Base-by-base conservation (phyloP, 2,888 invertebrate species). In the Busseola fusca region DNA sequence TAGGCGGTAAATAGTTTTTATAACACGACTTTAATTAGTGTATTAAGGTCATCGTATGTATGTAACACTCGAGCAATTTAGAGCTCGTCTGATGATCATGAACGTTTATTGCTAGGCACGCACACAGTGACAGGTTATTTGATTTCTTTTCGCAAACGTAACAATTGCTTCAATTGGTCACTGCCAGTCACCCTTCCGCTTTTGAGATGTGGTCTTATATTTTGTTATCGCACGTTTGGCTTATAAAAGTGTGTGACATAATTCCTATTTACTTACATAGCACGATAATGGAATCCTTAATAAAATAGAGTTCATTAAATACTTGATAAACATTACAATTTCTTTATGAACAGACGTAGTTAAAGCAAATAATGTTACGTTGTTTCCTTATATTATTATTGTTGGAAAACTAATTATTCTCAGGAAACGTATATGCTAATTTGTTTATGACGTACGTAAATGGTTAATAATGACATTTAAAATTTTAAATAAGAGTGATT, bases 101-200 rank as follows among this genome's bases (percentile, higher is more conserved):
- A 87, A 87, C 88, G 86, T 74, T 67, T 76, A 74, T 71, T 68
- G 69, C 69, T 78, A 74, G 63, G 58, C 74, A 80, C 81, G 73
- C 84, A 83, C 75, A 80, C 80, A 80, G 81, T 85, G 86, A 64
- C 59, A 68, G 27, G 57, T 72, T 79, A 60, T 79, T 84, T 82
- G 84, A 84, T 90, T 80, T 90, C 86, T 89, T 90, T 90, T 91
- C 83, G 90, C 87, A 82, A 84, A 82, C 76, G 79, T 71, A 82
- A 79, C 91, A 92, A 92, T 92, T 92, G 90, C 79, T 87, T 87
- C 91, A 93, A 92, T 92, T 92, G 93, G 78, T 79, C 70, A 50
- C 59, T 64, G 69, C 59, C 87, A 87, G 87, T 67, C 89, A 89
- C 89, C 89, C 91, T 90, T 91, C 90, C 89, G 88, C 86, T 90